These are phyloP conservation scores for Trichonephila inaurata DNA, from an alignment of 1,140 invertebrate genomes.

Conservation along the genomic window DNA sequence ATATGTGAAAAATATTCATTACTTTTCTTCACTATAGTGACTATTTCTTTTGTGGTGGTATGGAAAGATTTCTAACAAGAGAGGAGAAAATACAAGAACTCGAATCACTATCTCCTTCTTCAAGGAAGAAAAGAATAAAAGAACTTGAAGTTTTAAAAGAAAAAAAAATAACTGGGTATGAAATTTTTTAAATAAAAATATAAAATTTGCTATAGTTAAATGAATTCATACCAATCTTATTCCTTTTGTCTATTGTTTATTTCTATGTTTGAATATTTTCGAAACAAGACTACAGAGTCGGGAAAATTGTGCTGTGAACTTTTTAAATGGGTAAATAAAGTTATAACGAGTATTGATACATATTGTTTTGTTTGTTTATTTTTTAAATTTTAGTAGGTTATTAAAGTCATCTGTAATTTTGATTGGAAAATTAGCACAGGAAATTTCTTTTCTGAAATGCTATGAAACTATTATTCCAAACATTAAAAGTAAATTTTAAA, in stretches of 20 bases:
- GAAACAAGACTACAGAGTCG: neutral
- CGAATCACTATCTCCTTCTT: neutral
- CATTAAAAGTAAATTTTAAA: too few species aligned
- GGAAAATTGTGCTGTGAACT: neutral
- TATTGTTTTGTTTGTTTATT: neutral
- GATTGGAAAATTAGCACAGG: too few species aligned
- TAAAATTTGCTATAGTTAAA: neutral
- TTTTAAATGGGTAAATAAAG: neutral
- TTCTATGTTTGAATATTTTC: neutral
- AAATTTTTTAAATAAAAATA: neutral
- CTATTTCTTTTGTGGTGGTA: conserved; percentile 36
- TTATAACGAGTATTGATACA: neutral
- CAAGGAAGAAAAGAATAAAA: conserved; percentile 17
- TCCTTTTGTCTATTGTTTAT: neutral
- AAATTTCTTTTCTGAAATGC: too few species aligned
- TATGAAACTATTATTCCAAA: too few species aligned
- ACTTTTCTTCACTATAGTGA: neutral
- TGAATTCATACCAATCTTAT: neutral
- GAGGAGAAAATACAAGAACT: neutral
- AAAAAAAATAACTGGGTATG: neutral
- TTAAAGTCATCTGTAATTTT: too few species aligned
- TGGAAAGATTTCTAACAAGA: conserved; percentile 25
- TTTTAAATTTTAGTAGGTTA: too few species aligned
- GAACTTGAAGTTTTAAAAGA: neutral
- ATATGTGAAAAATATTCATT: neutral